Evolutionary conservation across 2,113 vertebrate genomes (phyloP), one percentile per base, ranked within the genome.

Genomic region (Benitochromis conjunctus): DNA sequence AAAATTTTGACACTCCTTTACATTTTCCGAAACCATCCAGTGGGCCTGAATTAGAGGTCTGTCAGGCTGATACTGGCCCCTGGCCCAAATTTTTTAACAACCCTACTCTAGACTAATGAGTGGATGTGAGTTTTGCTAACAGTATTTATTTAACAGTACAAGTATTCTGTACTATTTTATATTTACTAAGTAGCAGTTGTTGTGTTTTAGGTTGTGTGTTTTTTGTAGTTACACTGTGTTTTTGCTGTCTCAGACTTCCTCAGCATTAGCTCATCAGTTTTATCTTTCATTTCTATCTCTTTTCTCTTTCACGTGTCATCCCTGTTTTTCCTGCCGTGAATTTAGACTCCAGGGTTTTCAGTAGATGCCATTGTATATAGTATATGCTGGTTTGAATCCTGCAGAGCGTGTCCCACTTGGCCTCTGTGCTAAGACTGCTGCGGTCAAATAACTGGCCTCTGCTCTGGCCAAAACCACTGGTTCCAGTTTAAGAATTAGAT

Each of bases 371-470:
- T 82, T 84, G 71, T 86, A 36, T 29, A 46, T 53, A 82, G 71
- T 64, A 21, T 81, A 78, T 24, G 58, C 56, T 46, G 88, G 81
- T 87, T 79, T 87, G 86, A 88, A 77, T 26, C 53, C 69, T 24
- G 80, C 31, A 31, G 71, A 80, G 43, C 8, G 76, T 87, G 85
- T 90, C 87, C 89, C 84, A 89, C 84, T 94, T 92, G 88, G 92
- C 89, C 81, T 56, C 6, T 3, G 10, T 51, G 48, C 29, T 56
- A 9, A 58, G 77, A 29, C 43, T 36, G 58, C 54, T 93, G 88
- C 10, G 87, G 88, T 89, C 55, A 77, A 82, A 91, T 85, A 87
- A 83, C 78, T 84, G 71, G 57, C 81, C 55, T 81, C 41, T 46
- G 26, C 54, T 78, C 46, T 9, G 48, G 85, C 87, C 74, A 88